Base-by-base conservation (phyloP, 2,797 vertebrate species). In the Xenopus petersii region DNA sequence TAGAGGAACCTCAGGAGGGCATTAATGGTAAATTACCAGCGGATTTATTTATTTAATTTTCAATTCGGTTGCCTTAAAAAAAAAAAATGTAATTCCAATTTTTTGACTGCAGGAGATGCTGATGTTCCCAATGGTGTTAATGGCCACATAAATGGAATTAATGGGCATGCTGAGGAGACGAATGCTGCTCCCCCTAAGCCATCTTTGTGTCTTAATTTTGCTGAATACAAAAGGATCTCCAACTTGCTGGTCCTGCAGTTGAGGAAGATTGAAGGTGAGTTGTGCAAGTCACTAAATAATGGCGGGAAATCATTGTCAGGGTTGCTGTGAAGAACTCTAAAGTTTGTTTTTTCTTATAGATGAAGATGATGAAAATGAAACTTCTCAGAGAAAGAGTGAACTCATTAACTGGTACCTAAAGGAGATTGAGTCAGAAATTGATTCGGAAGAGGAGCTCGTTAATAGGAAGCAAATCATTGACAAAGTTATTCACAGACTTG, bases 401-500 rank as follows among this genome's bases (percentile, higher is more conserved):
- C 94, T 99, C 73, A 89, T 99, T 79, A 98, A 99, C 85, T 99
- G 98, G 98, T 99, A 99, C 75, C 90, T 99, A 83, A 98, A 98
- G 82, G 97, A 99, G 89, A 95, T 98, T 0, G 98, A 99, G 87
- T 94, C 95, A 0, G 97, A 98, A 90, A 99, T 99, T 2, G 96
- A 99, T 77, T 98, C 97, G 1, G 97, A 99, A 89, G 90, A 96
- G 81, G 95, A 98, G 58, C 93, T 99, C 17, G 88, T 99, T 87
- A 95, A 91, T 81, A 96, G 91, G 84, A 99, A 99, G 89, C 93
- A 89, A 56, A 89, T 99, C 78, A 97, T 98, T n/a, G 97, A 99
- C 84, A 97, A 95, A 84, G 94, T 99, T 79, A 93, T 99, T 87
- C 91, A 99, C 86, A 89, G 97, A 77, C 95, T 99, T 77, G 95